phyloP scores from a whole-genome alignment of 2,113 vertebrate species.

The Protobothrops flavoviridis region DNA sequence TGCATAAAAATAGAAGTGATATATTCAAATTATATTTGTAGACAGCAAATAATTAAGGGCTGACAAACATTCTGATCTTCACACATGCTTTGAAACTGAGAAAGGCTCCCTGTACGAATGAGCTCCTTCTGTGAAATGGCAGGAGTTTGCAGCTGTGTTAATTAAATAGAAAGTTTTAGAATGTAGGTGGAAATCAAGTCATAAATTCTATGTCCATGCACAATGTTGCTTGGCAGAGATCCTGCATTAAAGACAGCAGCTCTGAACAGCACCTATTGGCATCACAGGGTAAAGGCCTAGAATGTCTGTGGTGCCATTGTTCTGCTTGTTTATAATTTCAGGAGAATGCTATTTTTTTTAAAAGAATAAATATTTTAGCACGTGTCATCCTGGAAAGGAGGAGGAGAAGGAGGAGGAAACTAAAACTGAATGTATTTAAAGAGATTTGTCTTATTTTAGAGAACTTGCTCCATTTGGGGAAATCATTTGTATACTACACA shows the following conservation, averaged over 20 bases:
- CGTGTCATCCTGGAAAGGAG: background rate
- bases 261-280: background rate
- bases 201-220: conserved; percentile 11
- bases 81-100: conserved; percentile 10
- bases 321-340: conserved; percentile 4
- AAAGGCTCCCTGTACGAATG: background rate
- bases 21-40: conserved; percentile 16
- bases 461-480: background rate
- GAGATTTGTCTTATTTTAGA: background rate
- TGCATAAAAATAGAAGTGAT: background rate
- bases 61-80: conserved; percentile 27
- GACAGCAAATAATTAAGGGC: conserved; percentile 25
- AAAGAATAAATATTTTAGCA: background rate
- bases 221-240: background rate
- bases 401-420: background rate
- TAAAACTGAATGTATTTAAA: conserved; percentile 3
- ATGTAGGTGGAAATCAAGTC: conserved; percentile 21
- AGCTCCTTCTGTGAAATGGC: background rate
- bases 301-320: background rate
- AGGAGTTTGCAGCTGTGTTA: conserved; percentile 3
- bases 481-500: background rate
- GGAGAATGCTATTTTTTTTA: background rate
- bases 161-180: background rate
- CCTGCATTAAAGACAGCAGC: conserved; percentile 1
- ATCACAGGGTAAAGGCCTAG: background rate